Percentiles rank a stretch among this genome's conserved stretches.
Evolutionary conservation across 2,113 vertebrate genomes (phyloP).

Genomic region (Bujurquina vittata): DNA sequence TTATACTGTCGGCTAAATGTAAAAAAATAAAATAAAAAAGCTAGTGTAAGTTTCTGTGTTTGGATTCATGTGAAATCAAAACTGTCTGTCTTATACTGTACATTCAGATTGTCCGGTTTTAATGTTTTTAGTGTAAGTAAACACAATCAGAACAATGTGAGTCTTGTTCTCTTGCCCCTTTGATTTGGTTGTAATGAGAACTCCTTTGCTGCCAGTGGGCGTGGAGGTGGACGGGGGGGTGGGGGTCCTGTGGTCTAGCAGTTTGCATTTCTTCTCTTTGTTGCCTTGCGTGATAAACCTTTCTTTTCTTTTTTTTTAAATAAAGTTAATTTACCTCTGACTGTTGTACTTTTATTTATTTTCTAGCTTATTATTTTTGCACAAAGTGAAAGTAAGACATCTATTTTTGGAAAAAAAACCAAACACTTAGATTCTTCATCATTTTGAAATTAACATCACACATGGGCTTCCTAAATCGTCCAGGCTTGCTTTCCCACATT

Average conservation of each 20-base stretch:
- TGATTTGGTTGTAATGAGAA: slow-evolving; percentile 91
- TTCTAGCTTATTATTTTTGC: not conserved
- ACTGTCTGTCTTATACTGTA: slow-evolving; percentile 73
- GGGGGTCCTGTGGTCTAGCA: slow-evolving; percentile 86
- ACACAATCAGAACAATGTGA: slow-evolving; percentile 76
- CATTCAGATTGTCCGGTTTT: slow-evolving; percentile 70
- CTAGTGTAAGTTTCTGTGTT: slow-evolving; percentile 70
- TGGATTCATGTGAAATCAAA: slow-evolving; percentile 73
- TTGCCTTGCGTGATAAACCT: slow-evolving; percentile 92
- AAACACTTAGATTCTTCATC: not conserved
- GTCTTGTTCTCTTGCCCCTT: slow-evolving; percentile 79
- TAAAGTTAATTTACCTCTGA: slow-evolving; percentile 87
- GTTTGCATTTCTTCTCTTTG: slow-evolving; percentile 90
- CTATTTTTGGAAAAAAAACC: not conserved
- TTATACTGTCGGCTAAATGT: slow-evolving; percentile 70
- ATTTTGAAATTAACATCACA: slow-evolving; percentile 33
- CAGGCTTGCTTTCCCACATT: slow-evolving; percentile 72
- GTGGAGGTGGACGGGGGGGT: not conserved
- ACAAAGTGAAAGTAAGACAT: not conserved
- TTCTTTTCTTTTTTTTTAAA: slow-evolving; percentile 79
- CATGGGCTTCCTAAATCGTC: slow-evolving; percentile 44
- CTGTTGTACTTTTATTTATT: slow-evolving; percentile 19
- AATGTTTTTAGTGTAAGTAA: slow-evolving; percentile 75
- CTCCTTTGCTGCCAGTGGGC: slow-evolving; percentile 84
- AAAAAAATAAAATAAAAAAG: slow-evolving; percentile 40